These are phyloP conservation scores for Colossoma macropomum DNA, from an alignment of 2,113 vertebrate genomes.

Conservation along the genomic window DNA sequence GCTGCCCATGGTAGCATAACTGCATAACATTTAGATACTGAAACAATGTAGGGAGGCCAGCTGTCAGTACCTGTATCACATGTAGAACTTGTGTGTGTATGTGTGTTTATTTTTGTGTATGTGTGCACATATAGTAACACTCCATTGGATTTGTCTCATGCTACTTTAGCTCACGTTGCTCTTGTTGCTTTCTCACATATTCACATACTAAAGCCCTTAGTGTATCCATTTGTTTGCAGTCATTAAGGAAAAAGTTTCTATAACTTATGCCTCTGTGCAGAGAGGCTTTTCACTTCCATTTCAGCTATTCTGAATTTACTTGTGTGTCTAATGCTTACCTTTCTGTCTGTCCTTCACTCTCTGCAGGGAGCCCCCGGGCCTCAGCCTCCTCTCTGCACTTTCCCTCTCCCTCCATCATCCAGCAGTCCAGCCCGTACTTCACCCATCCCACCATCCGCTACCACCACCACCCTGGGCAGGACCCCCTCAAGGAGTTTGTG, in stretches of 20 bases:
- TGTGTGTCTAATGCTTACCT: not conserved
- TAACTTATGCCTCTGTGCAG: not conserved
- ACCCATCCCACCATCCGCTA: constrained; percentile 97
- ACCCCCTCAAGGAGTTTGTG: constrained; percentile 95
- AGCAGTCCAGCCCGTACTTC: constrained; percentile 96
- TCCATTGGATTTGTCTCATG: not conserved
- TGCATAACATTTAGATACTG: not conserved
- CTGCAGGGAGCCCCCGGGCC: constrained; percentile 91
- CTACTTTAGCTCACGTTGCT: not conserved
- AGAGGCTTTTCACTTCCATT: not conserved
- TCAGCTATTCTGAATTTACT: not conserved
- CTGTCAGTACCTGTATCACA: not conserved
- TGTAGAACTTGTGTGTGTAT: not conserved
- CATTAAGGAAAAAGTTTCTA: not conserved
- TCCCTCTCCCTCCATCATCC: constrained; percentile 97
- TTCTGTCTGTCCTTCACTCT: constrained; percentile 41
- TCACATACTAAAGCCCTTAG: not conserved
- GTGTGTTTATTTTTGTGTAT: constrained; percentile 13
- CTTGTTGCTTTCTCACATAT: not conserved
- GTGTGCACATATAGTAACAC: constrained; percentile 1
- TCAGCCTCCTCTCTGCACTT: constrained; percentile 94
- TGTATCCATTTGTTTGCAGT: constrained; percentile 13
- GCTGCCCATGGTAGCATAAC: too few species aligned
- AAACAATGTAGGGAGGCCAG: not conserved
- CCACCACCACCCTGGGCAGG: constrained; percentile 92